Base-by-base conservation (phyloP, 1,140 invertebrate genomes). In the Bombus fervidus region DNA sequence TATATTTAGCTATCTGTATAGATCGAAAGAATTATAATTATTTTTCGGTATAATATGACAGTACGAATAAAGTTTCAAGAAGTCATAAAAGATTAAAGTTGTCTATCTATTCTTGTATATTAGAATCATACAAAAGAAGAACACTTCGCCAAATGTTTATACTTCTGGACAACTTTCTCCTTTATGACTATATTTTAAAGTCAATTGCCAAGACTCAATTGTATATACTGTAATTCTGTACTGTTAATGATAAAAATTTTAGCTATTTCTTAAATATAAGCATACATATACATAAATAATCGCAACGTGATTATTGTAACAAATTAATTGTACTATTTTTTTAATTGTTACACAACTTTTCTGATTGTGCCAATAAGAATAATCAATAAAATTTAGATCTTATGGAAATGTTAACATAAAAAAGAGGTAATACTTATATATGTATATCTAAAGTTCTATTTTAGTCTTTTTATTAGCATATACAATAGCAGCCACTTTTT, bases 401-500 rank as follows among this genome's bases (percentile, higher is more conserved):
- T 86, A 91, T 86, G 83, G 77, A 91, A 53, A 87, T 77, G 85
- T 93, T 91, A 88, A 85, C 53, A 80, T 53, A 85, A 80, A 81
- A 87, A n/a, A 87, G 79, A 53, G 76, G 9, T 81, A 57, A n/a
- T 77, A 12, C 47, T 53, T 53, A 53, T 5, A 79, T 87, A 59
- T 34, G 69, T 25, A 66, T 79, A 57, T 47, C 80, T 47, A 78
- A n/a, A 69, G 22, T 75, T 74, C 59, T 31, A 10, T 18, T 34
- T 37, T 68, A 37, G 39, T 13, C 15, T 62, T 71, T 69, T 64
- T 77, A 81, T 79, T 81, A 76, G 71, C 66, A 75, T 89, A 92
- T 39, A 92, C 77, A 53, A 91, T 86, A 85, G 85, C 41, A 43
- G 90, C 95, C 18, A 96, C 96, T 94, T 96, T 96, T 84, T 96